Base-by-base conservation (phyloP, 2,113 vertebrate species). In the Delphinus delphis region DNA sequence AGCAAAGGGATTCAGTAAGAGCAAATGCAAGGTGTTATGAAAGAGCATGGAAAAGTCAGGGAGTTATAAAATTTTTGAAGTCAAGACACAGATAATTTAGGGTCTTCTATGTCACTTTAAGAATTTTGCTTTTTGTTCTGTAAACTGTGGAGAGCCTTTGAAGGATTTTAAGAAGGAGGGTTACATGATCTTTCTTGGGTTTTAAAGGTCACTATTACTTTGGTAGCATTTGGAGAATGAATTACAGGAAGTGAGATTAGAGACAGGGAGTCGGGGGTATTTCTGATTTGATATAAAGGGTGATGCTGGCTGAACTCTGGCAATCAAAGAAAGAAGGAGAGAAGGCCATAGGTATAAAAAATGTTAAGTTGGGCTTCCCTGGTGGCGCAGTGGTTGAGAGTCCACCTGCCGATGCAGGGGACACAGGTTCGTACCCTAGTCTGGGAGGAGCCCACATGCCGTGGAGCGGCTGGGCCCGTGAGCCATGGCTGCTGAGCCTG, bases 201-300 rank as follows among this genome's bases (percentile, higher is more conserved):
- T 93, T 96, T 93, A 95, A 96, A 96, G 92, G 83, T 90, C 86
- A 77, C 79, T 89, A 80, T 93, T 65, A 95, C 73, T 89, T 93
- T 70, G 92, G 81, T 79, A 67, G 70, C 65, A 84, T 80, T 91
- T 76, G 76, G 81, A 93, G 67, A 95, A 91, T 65, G 86, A 96
- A 84, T 95, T 93, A 70, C 38, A 96, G 68, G 33, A 93, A 95
- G 89, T 81, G 70, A 93, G 81, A 96, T 84, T 81, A 96, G 70
- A 96, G 81, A 55, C 18, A 0, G 31, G 44, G 87, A 96, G 81
- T 79, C n/a, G 77, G 60, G 80, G 71, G 55, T 88, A 25, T 73
- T 97, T 91, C 71, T 38, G 38, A 94, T n/a, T 82, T 90, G 81
- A 85, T 85, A 93, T 65, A 90, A 96, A 87, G 28, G 50, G 21